Conservation (phyloP, 2,797 vertebrate genomes). For the Schizopygopsis pylzovi region DNA sequence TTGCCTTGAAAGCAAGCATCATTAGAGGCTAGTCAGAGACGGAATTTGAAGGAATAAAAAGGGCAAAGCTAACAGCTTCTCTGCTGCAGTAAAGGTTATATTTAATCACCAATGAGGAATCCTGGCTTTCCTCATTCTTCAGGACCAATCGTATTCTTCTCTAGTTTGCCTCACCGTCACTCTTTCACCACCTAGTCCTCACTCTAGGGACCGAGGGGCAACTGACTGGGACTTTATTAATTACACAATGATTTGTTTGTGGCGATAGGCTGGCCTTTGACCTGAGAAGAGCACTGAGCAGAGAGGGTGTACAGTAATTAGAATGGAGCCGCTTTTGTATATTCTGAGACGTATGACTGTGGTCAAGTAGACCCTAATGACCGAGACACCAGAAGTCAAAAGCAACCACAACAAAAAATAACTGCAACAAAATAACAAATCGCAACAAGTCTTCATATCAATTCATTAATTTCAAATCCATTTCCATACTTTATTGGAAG, state of each 20-base stretch:
- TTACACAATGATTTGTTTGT: conserved; percentile 70
- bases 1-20: conserved; percentile 83
- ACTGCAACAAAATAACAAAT: background rate
- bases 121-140: conserved; percentile 45
- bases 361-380: conserved; percentile 21
- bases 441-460: background rate
- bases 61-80: conserved; percentile 83
- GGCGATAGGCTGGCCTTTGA: conserved; percentile 66
- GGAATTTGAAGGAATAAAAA: conserved; percentile 83
- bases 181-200: background rate
- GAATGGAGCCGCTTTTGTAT: background rate
- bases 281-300: conserved; percentile 58
- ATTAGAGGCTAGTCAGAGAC: conserved; percentile 80
- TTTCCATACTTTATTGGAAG: conserved; percentile 23
- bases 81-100: conserved; percentile 82
- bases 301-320: conserved; percentile 45
- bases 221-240: conserved; percentile 65
- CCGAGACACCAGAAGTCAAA: conserved; percentile 47
- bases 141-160: conserved; percentile 53
- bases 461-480: background rate
- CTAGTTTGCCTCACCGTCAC: conserved; percentile 47
- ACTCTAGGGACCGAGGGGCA: conserved; percentile 13
- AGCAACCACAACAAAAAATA: background rate
- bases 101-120: conserved; percentile 84
- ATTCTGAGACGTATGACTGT: background rate